These are phyloP conservation scores for Steromphala cineraria DNA, from an alignment of 2,888 invertebrate genomes.

Conservation along the genomic window DNA sequence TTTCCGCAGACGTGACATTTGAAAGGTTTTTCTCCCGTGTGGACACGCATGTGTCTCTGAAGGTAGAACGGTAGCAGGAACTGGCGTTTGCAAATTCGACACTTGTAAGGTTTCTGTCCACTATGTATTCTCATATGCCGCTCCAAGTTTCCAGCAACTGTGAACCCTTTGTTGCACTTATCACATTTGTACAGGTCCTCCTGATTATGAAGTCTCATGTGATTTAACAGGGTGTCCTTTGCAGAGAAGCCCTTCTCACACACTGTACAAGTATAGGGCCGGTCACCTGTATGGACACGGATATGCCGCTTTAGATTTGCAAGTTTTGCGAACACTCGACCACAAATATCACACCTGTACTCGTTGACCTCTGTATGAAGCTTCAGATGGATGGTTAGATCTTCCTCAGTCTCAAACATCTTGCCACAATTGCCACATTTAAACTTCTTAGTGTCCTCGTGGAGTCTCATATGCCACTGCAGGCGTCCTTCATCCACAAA, in stretches of 20 bases:
- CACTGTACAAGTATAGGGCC: background rate
- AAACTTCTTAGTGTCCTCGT: background rate
- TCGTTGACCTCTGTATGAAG: background rate
- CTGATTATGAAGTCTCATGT: background rate
- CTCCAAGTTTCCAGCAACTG: background rate
- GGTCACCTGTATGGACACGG: background rate
- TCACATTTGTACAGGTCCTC: conserved; percentile 4
- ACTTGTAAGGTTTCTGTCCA: conserved; percentile 1
- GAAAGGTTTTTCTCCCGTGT: background rate
- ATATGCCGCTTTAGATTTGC: conserved; percentile 1
- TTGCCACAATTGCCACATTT: background rate
- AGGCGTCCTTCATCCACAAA: background rate
- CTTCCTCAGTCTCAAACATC: conserved; percentile 1
- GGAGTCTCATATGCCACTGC: background rate
- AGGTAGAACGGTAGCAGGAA: conserved; percentile 3
- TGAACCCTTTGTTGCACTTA: conserved; percentile 7
- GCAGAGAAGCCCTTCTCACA: conserved; percentile 6
- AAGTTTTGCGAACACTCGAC: background rate
- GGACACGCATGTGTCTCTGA: background rate
- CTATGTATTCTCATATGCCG: conserved; percentile 2
- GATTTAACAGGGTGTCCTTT: background rate
- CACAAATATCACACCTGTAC: background rate
- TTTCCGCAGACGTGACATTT: background rate
- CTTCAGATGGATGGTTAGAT: background rate
- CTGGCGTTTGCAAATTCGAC: background rate